Percentiles rank a stretch among this genome's conserved stretches.
Evolutionary conservation across 2,888 invertebrate species (phyloP).

Genomic region (Cyclophora albipunctata): DNA sequence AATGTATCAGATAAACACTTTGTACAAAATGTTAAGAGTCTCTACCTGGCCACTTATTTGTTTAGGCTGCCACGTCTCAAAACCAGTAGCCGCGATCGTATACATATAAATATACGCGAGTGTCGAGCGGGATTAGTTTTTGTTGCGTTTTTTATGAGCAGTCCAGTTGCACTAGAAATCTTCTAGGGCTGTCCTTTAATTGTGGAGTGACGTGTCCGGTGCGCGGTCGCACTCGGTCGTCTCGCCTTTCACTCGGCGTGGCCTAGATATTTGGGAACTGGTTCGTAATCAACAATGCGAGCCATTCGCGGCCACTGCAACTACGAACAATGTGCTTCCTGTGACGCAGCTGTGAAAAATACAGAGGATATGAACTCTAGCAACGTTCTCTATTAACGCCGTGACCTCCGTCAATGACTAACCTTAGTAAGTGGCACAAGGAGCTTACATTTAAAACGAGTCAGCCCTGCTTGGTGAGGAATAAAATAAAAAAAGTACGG

Average conservation of each 20-base stretch:
- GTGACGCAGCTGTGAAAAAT: slow-evolving; percentile 36
- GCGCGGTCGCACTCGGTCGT: slow-evolving; percentile 29
- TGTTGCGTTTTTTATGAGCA: slow-evolving; percentile 58
- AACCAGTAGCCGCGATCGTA: slow-evolving; percentile 68
- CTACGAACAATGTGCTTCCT: slow-evolving; percentile 40
- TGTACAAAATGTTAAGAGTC: slow-evolving; percentile 60
- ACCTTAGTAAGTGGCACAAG: slow-evolving; percentile 2
- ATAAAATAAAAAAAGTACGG: slow-evolving; percentile 50
- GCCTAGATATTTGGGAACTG: slow-evolving; percentile 72
- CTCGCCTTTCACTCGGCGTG: slow-evolving; percentile 73
- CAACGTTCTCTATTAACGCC: neutral
- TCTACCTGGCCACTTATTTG: slow-evolving; percentile 73
- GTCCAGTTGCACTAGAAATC: slow-evolving; percentile 59
- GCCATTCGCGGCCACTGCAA: slow-evolving; percentile 30
- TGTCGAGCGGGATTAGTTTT: slow-evolving; percentile 53
- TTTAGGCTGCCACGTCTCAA: slow-evolving; percentile 66
- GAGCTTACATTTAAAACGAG: slow-evolving; percentile 17
- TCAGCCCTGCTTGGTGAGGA: slow-evolving; percentile 53
- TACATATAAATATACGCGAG: slow-evolving; percentile 48
- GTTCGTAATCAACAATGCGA: slow-evolving; percentile 62
- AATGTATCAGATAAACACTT: slow-evolving; percentile 62
- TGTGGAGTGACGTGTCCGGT: slow-evolving; percentile 36
- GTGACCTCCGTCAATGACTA: slow-evolving; percentile 1
- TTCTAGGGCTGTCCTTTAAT: slow-evolving; percentile 42
- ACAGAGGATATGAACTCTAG: neutral